Base-by-base conservation (phyloP, 2,888 invertebrate genomes). In the Andrena fulva region DNA sequence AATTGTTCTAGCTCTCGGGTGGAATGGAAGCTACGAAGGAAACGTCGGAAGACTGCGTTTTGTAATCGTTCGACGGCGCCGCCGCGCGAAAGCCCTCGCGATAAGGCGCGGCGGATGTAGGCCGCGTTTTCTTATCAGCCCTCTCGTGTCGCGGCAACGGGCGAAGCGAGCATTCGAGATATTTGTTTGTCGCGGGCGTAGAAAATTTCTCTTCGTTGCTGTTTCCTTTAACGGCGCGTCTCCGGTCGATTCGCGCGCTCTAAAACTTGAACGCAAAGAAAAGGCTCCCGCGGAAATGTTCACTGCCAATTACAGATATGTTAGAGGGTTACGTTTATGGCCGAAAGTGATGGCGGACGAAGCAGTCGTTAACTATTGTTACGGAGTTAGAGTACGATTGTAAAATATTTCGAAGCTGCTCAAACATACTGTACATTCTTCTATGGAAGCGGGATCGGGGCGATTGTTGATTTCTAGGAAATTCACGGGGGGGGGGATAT, bases 371-470 rank as follows among this genome's bases (percentile, higher is more conserved):
- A 79, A 84, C 42, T 85, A 84, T 79, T 81, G 75, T 84, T 84
- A 85, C 73, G 72, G 78, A 79, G 83, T 42, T 85, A 85, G 77
- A 74, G 68, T 86, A 82, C 72, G 64, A 79, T 77, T 85, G 83
- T 86, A 80, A 78, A 85, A 64, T 76, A 87, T 75, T 63, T 67
- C 69, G 12, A 81, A 85, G 79, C 82, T 87, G 89, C 89, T 89
- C 89, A 89, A 89, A 80, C 48, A 62, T 63, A 78, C 77, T 87
- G 80, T 85, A 85, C 83, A 84, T 87, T 83, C 82, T 86, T 87
- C 64, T 85, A 89, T 80, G 75, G 75, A 78, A 82, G 52, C 48
- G 64, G 56, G 50, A 79, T 75, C 59, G 67, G 78, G 72, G 72
- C 35, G 52, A 71, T 82, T 69, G 73, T 82, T 82, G 79, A 72